Percentiles rank a stretch among this genome's conserved stretches.
Conservation (phyloP, 1,140 invertebrate genomes). For the Dufourea novaeangliae region DNA sequence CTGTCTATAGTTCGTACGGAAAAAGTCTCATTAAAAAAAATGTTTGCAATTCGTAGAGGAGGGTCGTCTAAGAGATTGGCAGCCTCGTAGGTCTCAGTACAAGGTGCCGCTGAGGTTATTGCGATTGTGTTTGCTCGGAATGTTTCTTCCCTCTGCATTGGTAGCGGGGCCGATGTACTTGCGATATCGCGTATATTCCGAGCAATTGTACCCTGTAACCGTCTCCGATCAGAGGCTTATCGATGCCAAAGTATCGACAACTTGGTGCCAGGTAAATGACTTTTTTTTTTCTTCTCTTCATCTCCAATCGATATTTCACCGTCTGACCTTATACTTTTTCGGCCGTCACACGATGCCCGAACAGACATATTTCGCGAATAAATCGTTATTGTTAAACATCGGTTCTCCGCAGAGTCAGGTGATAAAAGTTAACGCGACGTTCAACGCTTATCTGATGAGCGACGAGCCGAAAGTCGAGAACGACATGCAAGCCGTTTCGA, state of each 20-base stretch:
- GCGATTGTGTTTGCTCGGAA: constrained; percentile 85
- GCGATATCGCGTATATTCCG: constrained; percentile 86
- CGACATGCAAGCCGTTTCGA: constrained; percentile 83
- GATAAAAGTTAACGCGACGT: constrained; percentile 87
- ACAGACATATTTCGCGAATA: neutral
- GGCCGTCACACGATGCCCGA: neutral
- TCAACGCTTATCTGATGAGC: constrained; percentile 88
- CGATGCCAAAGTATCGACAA: constrained; percentile 87
- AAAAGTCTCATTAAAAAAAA: constrained; percentile 13
- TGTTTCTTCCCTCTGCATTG: constrained; percentile 85
- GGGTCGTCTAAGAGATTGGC: constrained; percentile 69
- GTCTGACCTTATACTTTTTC: neutral
- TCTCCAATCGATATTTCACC: neutral
- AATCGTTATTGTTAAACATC: neutral
- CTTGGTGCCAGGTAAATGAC: constrained; percentile 88
- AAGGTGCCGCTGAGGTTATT: constrained; percentile 84
- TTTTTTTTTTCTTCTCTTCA: neutral
- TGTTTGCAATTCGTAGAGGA: constrained; percentile 60
- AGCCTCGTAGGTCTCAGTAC: constrained; percentile 81
- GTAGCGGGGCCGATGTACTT: constrained; percentile 86
- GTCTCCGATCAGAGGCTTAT: constrained; percentile 89
- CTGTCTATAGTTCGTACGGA: too few species aligned
- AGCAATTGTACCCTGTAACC: constrained; percentile 87
- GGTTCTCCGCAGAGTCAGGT: constrained; percentile 84
- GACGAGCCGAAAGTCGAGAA: constrained; percentile 83